Percentiles rank a stretch among this genome's conserved stretches.
phyloP scores from a whole-genome alignment of 2,888 invertebrate genomes.

The Galeruca laticollis region DNA sequence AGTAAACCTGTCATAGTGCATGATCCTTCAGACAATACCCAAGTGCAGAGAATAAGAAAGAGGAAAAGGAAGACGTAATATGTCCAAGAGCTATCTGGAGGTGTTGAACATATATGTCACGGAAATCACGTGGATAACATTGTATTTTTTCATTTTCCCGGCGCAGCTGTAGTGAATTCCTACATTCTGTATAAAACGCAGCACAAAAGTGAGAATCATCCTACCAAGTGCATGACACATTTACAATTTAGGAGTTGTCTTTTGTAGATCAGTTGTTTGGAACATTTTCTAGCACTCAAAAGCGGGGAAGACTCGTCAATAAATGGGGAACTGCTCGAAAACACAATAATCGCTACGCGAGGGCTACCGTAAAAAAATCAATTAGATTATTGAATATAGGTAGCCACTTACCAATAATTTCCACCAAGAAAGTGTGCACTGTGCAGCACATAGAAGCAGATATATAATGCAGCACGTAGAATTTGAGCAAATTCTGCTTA shows the following conservation, averaged over 20 bases:
- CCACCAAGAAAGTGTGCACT: too few species aligned
- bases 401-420: too few species aligned
- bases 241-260: constrained; percentile 18
- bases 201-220: not conserved
- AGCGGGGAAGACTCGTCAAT: constrained; percentile 12
- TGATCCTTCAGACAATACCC: constrained; percentile 21
- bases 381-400: too few species aligned
- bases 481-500: too few species aligned
- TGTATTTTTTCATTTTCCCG: too few species aligned
- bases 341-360: too few species aligned
- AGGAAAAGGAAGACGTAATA: constrained; percentile 27
- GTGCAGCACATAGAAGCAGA: too few species aligned
- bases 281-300: constrained; percentile 22
- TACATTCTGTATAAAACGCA: constrained; percentile 18
- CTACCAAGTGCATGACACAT: constrained; percentile 23
- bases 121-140: too few species aligned
- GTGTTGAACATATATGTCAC: too few species aligned
- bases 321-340: constrained; percentile 19
- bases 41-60: constrained; percentile 28
- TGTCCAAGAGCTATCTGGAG: constrained; percentile 31
- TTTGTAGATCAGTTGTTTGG: constrained; percentile 20
- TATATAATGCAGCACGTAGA: too few species aligned
- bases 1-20: constrained; percentile 27
- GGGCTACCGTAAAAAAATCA: constrained; percentile 1
- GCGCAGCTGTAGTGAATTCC: too few species aligned